Conservation (phyloP, 2,113 vertebrate genomes). For the Pampusana beccarii region DNA sequence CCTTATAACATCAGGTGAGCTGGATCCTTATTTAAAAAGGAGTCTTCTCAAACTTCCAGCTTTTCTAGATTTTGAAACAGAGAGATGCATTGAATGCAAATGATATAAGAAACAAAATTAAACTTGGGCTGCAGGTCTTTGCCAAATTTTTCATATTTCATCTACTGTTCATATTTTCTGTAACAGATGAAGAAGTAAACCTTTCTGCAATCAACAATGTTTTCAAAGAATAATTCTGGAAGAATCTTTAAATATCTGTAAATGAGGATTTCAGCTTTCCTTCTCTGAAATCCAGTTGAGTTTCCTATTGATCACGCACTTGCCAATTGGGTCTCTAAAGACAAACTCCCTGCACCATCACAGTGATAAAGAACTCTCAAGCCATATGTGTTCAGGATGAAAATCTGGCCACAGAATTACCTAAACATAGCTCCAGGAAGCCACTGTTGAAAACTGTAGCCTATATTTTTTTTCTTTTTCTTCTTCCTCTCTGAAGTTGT, state of each 20-base stretch:
- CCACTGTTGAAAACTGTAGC: background rate
- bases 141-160: background rate
- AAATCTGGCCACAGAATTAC: background rate
- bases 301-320: background rate
- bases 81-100: background rate
- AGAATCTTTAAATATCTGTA: background rate
- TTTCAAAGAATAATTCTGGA: background rate
- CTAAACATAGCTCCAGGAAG: background rate
- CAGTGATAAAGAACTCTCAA: background rate
- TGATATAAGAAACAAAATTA: background rate
- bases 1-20: background rate
- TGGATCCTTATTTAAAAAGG: background rate
- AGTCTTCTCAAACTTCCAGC: background rate
- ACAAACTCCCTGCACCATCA: background rate
- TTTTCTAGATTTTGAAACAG: background rate
- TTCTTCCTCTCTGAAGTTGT: background rate
- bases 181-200: too few relatives aligned
- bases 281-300: background rate
- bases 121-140: background rate
- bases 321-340: background rate
- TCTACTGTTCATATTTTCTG: background rate
- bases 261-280: background rate
- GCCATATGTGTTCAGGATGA: background rate
- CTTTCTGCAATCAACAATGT: background rate
- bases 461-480: background rate